Evolutionary conservation across 2,797 vertebrate genomes (phyloP).

Genomic region (Coilia nasus): DNA sequence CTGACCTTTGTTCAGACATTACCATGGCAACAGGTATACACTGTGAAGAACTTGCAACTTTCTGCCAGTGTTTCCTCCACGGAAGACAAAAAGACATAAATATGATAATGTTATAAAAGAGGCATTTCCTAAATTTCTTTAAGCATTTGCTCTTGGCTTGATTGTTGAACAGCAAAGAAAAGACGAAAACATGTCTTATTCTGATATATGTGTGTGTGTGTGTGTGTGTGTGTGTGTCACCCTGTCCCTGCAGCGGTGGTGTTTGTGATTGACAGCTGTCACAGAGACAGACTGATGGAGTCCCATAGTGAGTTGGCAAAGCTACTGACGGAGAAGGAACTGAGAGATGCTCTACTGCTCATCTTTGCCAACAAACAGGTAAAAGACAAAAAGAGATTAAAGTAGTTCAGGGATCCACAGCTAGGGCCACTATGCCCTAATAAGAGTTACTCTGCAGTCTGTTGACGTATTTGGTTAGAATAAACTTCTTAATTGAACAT

Average conservation of each 20-base stretch:
- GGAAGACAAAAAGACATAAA: background rate
- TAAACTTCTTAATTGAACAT: background rate
- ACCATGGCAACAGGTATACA: background rate
- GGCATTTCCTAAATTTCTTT: background rate
- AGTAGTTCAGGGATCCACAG: too few relatives aligned
- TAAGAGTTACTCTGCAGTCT: background rate
- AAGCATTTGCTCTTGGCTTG: background rate
- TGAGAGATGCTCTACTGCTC: conserved; percentile 92
- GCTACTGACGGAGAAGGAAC: conserved; percentile 94
- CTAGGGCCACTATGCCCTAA: too few relatives aligned
- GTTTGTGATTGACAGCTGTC: conserved; percentile 97
- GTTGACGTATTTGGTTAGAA: background rate
- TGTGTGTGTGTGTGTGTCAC: background rate
- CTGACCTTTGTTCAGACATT: background rate
- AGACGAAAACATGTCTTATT: background rate
- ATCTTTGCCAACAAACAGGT: conserved; percentile 99
- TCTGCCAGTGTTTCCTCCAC: background rate
- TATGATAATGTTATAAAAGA: background rate
- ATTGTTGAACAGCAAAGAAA: background rate
- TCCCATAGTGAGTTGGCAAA: conserved; percentile 96
- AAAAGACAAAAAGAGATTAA: conserved; percentile 36
- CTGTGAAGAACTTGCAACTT: background rate
- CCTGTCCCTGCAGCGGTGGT: conserved; percentile 84
- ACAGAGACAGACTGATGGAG: conserved; percentile 93
- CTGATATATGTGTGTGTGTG: background rate